Percentiles rank a stretch among this genome's conserved stretches.
Evolutionary conservation across 1,140 invertebrate genomes (phyloP).

Genomic region (Trissolcus basalis): DNA sequence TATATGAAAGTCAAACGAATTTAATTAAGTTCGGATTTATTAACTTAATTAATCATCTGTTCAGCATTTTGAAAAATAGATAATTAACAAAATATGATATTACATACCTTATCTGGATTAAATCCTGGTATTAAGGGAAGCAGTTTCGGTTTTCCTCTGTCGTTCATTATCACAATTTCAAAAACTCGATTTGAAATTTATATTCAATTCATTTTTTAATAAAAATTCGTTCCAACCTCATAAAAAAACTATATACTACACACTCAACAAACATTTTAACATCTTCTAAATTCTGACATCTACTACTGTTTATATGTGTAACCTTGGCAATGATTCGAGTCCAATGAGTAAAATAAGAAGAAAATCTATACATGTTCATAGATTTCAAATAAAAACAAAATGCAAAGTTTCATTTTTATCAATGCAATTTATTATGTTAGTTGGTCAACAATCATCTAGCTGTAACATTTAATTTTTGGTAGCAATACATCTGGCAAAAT

Average conservation of each 20-base stretch:
- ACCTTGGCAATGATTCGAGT: not conserved
- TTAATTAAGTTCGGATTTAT: too few relatives aligned
- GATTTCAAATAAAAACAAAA: too few relatives aligned
- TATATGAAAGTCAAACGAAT: conserved; percentile 62
- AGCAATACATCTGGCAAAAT: too few relatives aligned
- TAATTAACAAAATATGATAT: conserved; percentile 4
- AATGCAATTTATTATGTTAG: conserved; percentile 17
- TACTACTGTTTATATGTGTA: conserved; percentile 9
- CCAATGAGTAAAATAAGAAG: too few relatives aligned
- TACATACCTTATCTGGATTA: conserved; percentile 74
- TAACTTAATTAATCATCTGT: too few relatives aligned
- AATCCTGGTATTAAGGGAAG: conserved; percentile 77
- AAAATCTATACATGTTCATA: too few relatives aligned
- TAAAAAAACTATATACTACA: too few relatives aligned
- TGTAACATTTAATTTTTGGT: conserved; percentile 6
- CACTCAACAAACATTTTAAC: not conserved
- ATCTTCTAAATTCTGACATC: not conserved
- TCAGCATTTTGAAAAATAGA: too few relatives aligned
- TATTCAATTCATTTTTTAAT: not conserved
- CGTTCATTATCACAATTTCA: conserved; percentile 52
- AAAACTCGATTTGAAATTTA: not conserved
- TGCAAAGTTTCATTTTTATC: too few relatives aligned
- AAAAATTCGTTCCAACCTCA: not conserved
- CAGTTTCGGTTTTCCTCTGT: conserved; percentile 45
- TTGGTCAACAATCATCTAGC: conserved; percentile 17